phyloP scores from a whole-genome alignment of 1,140 invertebrate genomes.

The Heliconius nattereri region DNA sequence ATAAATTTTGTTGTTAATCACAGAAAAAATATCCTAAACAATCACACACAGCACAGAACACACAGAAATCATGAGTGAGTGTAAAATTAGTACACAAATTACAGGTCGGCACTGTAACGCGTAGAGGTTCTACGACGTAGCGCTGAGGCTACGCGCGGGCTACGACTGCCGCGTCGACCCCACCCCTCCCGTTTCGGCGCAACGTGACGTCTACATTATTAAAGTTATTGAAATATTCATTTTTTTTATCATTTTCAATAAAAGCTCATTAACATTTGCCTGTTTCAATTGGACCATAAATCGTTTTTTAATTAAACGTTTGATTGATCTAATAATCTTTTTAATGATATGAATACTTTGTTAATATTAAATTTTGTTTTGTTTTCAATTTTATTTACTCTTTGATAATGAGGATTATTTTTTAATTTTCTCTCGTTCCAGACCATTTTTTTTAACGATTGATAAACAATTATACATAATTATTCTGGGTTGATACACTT shows the following conservation, averaged over 20 bases:
- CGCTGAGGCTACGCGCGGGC: slow-evolving; percentile 66
- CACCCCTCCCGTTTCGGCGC: slow-evolving; percentile 52
- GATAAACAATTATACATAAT: too few species aligned
- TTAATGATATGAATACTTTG: background rate
- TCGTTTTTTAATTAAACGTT: slow-evolving; percentile 17
- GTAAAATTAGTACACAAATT: slow-evolving; percentile 42
- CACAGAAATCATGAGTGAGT: slow-evolving; percentile 46
- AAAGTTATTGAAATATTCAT: slow-evolving; percentile 39
- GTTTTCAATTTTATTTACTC: background rate
- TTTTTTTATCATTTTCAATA: slow-evolving; percentile 29
- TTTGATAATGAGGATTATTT: background rate
- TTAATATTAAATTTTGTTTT: background rate
- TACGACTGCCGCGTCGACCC: slow-evolving; percentile 71
- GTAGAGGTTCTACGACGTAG: slow-evolving; percentile 52
- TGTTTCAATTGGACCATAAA: background rate
- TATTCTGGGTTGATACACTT: too few species aligned
- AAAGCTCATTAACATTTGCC: slow-evolving; percentile 15
- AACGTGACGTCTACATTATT: slow-evolving; percentile 38
- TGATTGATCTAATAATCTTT: slow-evolving; percentile 1
- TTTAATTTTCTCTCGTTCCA: background rate
- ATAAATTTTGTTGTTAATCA: slow-evolving; percentile 27
- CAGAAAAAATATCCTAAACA: slow-evolving; percentile 27
- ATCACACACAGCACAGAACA: slow-evolving; percentile 39
- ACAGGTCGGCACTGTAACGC: slow-evolving; percentile 42
- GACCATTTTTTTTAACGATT: too few species aligned